phyloP scores from a whole-genome alignment of 2,888 invertebrate species.

The Junonia oenone region DNA sequence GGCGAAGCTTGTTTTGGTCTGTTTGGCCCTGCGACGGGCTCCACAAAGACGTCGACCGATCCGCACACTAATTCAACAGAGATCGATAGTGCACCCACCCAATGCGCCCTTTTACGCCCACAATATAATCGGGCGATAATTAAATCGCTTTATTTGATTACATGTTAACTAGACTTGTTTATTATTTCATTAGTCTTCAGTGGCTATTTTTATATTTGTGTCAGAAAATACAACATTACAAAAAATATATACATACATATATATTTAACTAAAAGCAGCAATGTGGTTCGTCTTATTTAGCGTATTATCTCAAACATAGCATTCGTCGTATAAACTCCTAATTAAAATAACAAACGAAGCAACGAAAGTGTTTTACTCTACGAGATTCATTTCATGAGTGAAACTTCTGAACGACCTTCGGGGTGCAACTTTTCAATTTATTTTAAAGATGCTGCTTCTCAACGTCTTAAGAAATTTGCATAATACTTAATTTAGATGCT shows the following conservation, averaged over 20 bases:
- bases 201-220: no score
- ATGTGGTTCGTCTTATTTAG: not conserved
- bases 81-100: slow-evolving; percentile 77
- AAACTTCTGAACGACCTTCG: slow-evolving; percentile 75
- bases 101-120: slow-evolving; percentile 65
- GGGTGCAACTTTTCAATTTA: slow-evolving; percentile 69
- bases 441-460: slow-evolving; percentile 49
- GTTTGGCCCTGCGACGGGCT: slow-evolving; percentile 74
- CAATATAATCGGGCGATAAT: slow-evolving; percentile 59
- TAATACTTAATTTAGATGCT: slow-evolving; percentile 42
- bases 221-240: no score
- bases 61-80: slow-evolving; percentile 78
- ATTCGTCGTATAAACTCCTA: slow-evolving; percentile 6
- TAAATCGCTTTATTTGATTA: slow-evolving; percentile 52
- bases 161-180: not conserved
- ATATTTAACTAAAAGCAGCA: no score
- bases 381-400: slow-evolving; percentile 66
- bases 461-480: slow-evolving; percentile 67
- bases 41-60: slow-evolving; percentile 77
- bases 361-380: slow-evolving; percentile 68
- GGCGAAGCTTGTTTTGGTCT: slow-evolving; percentile 75
- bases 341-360: slow-evolving; percentile 37
- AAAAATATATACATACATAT: no score
- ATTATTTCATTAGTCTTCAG: no score
- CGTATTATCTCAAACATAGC: not conserved